Evolutionary conservation across 2,797 vertebrate genomes (phyloP).

Genomic region (Leptatherina wallacei): DNA sequence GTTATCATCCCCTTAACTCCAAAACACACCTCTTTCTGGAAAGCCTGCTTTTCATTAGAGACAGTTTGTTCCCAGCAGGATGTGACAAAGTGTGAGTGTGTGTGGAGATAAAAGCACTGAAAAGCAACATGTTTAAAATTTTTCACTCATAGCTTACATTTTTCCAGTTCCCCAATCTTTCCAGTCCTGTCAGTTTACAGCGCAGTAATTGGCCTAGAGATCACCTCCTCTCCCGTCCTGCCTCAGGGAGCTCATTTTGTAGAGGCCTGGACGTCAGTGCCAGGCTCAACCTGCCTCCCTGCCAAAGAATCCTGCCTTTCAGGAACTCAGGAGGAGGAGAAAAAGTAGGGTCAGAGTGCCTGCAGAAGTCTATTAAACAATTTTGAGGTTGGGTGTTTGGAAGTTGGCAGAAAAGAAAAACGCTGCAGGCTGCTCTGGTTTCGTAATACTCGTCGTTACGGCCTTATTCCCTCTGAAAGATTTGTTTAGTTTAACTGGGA

Average conservation of each 20-base stretch:
- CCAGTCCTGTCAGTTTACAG: constrained; percentile 45
- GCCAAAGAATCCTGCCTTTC: constrained; percentile 61
- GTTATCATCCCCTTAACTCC: constrained; percentile 32
- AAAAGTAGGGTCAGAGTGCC: constrained; percentile 49
- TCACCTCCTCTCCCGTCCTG: constrained; percentile 18
- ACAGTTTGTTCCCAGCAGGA: constrained; percentile 25
- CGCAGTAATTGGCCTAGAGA: constrained; percentile 15
- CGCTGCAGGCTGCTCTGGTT: background rate
- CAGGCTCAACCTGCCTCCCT: constrained; percentile 33
- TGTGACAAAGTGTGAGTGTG: constrained; percentile 6
- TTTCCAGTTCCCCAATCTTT: constrained; percentile 37
- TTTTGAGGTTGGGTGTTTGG: constrained; percentile 56
- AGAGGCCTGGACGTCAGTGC: constrained; percentile 40
- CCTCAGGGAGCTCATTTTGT: constrained; percentile 52
- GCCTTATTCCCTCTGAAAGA: constrained; percentile 3
- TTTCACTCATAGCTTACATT: constrained; percentile 55
- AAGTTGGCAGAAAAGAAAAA: constrained; percentile 27
- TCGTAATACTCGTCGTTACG: background rate
- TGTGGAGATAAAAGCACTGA: constrained; percentile 17
- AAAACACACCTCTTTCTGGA: constrained; percentile 47
- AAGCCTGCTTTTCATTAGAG: constrained; percentile 68
- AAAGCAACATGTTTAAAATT: constrained; percentile 27
- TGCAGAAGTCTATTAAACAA: constrained; percentile 48
- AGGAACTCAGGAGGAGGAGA: constrained; percentile 48
- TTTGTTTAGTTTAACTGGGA: background rate